A percentile compares a stretch with the other conserved stretches of the same genome.
Evolutionary conservation across 2,113 vertebrate genomes (phyloP).

Genomic region (Pelobates fuscus): DNA sequence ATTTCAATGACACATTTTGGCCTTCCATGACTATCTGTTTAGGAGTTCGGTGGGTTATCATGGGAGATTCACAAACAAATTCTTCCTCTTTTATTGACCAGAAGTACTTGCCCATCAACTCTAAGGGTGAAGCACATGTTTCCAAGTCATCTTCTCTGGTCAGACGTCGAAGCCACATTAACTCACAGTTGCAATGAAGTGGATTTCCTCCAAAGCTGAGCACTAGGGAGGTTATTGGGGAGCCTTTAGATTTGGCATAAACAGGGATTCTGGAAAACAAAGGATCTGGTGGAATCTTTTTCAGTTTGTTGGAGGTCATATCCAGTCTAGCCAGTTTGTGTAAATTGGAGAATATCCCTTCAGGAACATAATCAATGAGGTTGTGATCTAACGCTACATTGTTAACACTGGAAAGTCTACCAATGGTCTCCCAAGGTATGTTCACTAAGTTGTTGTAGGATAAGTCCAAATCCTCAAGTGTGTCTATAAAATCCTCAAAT

Average conservation of each 20-base stretch:
- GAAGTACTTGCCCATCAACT: slow-evolving; percentile 88
- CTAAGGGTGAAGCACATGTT: slow-evolving; percentile 86
- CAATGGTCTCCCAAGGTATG: slow-evolving; percentile 85
- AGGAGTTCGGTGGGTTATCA: slow-evolving; percentile 84
- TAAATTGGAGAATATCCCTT: slow-evolving; percentile 90
- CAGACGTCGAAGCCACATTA: slow-evolving; percentile 88
- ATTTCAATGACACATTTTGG: slow-evolving; percentile 80
- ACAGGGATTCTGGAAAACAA: slow-evolving; percentile 88
- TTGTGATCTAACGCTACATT: slow-evolving; percentile 93
- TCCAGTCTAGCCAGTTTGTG: slow-evolving; percentile 91
- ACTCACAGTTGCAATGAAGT: slow-evolving; percentile 91
- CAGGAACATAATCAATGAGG: slow-evolving; percentile 87
- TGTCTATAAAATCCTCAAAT: slow-evolving; percentile 86
- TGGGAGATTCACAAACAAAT: slow-evolving; percentile 92
- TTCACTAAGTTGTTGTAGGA: slow-evolving; percentile 92
- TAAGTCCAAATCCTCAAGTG: slow-evolving; percentile 89
- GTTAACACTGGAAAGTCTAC: slow-evolving; percentile 85
- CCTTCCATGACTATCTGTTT: slow-evolving; percentile 71
- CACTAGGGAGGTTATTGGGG: slow-evolving; percentile 79
- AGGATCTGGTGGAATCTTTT: slow-evolving; percentile 92
- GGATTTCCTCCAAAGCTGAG: slow-evolving; percentile 92
- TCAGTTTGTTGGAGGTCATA: slow-evolving; percentile 96
- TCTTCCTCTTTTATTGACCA: slow-evolving; percentile 95
- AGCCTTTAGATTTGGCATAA: slow-evolving; percentile 85
- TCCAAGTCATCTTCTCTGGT: slow-evolving; percentile 90